Percentiles rank a stretch among this genome's conserved stretches.
phyloP scores from a whole-genome alignment of 1,140 invertebrate species.

The Drosophila sp. region DNA sequence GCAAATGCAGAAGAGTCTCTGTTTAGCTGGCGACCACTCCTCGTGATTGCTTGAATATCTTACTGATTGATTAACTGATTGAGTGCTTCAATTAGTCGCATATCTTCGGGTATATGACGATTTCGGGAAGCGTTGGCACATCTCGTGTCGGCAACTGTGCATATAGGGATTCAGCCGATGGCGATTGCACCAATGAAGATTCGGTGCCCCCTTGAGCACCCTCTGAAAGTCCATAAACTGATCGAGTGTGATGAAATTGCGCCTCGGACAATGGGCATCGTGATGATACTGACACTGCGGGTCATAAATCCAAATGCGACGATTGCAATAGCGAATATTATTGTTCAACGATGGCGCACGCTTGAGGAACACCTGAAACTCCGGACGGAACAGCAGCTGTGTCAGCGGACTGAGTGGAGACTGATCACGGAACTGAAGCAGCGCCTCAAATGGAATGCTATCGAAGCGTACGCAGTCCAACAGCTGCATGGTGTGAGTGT shows the following conservation, averaged over 20 bases:
- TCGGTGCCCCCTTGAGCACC: constrained; percentile 3
- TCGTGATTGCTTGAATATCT: neutral
- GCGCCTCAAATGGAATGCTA: constrained; percentile 23
- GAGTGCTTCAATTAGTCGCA: neutral
- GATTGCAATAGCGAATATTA: constrained; percentile 16
- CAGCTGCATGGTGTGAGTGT: neutral
- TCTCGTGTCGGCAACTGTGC: constrained; percentile 21
- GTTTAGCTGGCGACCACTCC: too few relatives aligned
- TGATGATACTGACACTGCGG: constrained; percentile 33
- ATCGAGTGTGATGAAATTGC: constrained; percentile 23
- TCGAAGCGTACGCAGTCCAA: constrained; percentile 19
- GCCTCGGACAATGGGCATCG: constrained; percentile 20
- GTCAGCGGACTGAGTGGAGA: neutral
- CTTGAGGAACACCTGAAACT: constrained; percentile 22
- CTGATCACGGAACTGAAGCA: constrained; percentile 17
- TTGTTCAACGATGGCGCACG: constrained; percentile 2
- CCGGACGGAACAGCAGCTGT: constrained; percentile 6
- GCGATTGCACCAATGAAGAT: constrained; percentile 34
- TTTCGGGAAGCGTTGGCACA: neutral
- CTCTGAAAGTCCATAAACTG: constrained; percentile 20
- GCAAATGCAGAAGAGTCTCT: too few relatives aligned
- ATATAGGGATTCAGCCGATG: constrained; percentile 30
- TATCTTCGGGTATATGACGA: neutral
- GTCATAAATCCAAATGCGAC: constrained; percentile 46
- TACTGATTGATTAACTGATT: neutral